Evolutionary conservation across 2,797 vertebrate species (phyloP), one percentile per base, ranked within the genome.

Genomic region (Ctenochaetus hawaiiensis): DNA sequence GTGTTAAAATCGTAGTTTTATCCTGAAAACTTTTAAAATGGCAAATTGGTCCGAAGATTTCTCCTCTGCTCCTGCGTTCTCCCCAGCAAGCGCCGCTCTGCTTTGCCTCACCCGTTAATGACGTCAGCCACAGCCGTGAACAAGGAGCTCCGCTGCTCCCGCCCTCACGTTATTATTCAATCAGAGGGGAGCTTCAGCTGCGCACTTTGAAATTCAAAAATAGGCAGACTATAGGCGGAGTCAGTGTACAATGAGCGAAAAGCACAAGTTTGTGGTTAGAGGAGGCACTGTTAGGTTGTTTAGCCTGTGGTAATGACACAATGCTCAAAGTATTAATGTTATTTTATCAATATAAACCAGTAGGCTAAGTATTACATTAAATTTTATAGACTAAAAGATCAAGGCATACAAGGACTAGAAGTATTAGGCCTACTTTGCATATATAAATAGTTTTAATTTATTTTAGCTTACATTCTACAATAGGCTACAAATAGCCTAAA

Each of bases 401-500:
- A 52, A 53, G 1, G 51, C 51, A 53, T 53, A 53, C 51, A 53
- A 23, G 20, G n/a, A 51, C 20, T 51, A 49, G 18, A 49, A n/a
- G 47, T n/a, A 1, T 17, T 47, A 17, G 26, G 39, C 39, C 39
- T 48, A 18, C 47, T 48, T n/a, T 48, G 3, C 47, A 48, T 48
- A 48, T 22, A 51, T 51, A n/a, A 51, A 49, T 51, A 12, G 5
- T 23, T 20, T 20, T 20, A 60, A 60, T 41, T 18, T 48, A 1
- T 7, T 18, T 8, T 48, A 48, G 43, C 47, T 0, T 8, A 48
- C 17, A 18, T 2, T 48, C 47, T 48, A 18, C 5, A 48, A 48
- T 48, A 48, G 45, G 48, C 63, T 66, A 66, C 34, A 66, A 53
- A 66, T 41, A 53, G 44, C 49, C 48, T 44, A 41, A 60, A 66